phyloP scores from a whole-genome alignment of 2,113 vertebrate genomes.

The Rhabdomys dilectus region DNA sequence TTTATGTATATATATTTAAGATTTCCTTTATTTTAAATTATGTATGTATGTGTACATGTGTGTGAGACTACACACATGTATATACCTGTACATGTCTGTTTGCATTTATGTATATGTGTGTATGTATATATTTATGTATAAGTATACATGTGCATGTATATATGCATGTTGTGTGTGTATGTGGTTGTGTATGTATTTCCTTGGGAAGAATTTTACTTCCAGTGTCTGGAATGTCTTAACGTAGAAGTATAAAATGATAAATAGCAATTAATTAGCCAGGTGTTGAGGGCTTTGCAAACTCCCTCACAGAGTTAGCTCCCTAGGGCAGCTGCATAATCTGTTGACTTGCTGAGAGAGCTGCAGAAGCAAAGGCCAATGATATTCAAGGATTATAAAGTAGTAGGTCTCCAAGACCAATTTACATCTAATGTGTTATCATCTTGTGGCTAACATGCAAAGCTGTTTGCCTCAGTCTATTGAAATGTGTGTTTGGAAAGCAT shows the following conservation, averaged over 20 bases:
- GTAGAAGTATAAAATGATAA: conserved; percentile 75
- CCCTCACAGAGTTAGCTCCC: conserved; percentile 58
- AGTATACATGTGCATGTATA: too few species aligned
- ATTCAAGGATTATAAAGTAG: conserved; percentile 1
- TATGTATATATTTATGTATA: neutral
- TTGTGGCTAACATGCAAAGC: neutral
- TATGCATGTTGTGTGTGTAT: neutral
- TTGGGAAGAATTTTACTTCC: conserved; percentile 52
- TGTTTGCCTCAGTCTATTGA: conserved; percentile 52
- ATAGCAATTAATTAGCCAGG: conserved; percentile 70
- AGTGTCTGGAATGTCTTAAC: conserved; percentile 8
- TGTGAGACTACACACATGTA: neutral
- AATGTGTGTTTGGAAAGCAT: conserved; percentile 22
- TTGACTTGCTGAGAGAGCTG: conserved; percentile 37
- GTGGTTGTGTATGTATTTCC: neutral
- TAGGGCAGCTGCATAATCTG: neutral
- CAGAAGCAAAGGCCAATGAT: conserved; percentile 17
- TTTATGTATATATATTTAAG: neutral
- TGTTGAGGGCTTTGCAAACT: neutral
- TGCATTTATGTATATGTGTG: neutral
- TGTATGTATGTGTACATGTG: neutral
- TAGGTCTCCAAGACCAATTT: conserved; percentile 62
- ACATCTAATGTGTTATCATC: conserved; percentile 8
- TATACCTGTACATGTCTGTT: neutral
- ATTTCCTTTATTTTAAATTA: conserved; percentile 18